These are phyloP conservation scores for Boloria selene DNA, from an alignment of 2,888 invertebrate species.

Conservation along the genomic window DNA sequence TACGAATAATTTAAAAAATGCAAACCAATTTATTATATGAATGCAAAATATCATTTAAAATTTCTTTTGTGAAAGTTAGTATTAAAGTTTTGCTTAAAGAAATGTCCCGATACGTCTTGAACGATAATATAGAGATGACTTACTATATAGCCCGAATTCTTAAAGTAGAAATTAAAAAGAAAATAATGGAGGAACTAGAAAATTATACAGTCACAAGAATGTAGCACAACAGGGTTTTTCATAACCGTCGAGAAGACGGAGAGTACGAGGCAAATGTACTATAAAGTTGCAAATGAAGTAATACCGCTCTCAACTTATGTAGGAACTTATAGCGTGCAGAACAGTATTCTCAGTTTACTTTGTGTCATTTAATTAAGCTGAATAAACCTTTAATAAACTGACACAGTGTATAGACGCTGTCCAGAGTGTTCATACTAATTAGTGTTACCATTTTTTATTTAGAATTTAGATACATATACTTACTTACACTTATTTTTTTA, in stretches of 20 bases:
- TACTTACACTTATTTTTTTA: too few relatives aligned
- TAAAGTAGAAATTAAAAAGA: background rate
- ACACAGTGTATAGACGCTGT: constrained; percentile 47
- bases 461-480: background rate
- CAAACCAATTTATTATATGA: constrained; percentile 9
- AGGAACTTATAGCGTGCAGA: constrained; percentile 47
- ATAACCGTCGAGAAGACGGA: constrained; percentile 52
- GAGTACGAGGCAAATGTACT: constrained; percentile 59
- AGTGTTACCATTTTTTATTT: constrained; percentile 28
- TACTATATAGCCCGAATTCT: background rate
- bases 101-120: too few relatives aligned
- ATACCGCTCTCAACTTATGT: constrained; percentile 64
- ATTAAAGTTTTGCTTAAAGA: background rate
- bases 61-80: background rate
- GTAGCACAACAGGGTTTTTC: constrained; percentile 56
- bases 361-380: constrained; percentile 73
- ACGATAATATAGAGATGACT: too few relatives aligned
- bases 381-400: constrained; percentile 67
- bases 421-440: constrained; percentile 35
- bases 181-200: constrained; percentile 13
- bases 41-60: constrained; percentile 5
- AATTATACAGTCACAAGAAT: constrained; percentile 21
- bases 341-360: constrained; percentile 62
- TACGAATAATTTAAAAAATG: constrained; percentile 27
- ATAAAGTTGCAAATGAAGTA: constrained; percentile 80